Evolutionary conservation across 2,888 invertebrate species (phyloP), one percentile per base, ranked within the genome.

Genomic region (Folsomia candida): DNA sequence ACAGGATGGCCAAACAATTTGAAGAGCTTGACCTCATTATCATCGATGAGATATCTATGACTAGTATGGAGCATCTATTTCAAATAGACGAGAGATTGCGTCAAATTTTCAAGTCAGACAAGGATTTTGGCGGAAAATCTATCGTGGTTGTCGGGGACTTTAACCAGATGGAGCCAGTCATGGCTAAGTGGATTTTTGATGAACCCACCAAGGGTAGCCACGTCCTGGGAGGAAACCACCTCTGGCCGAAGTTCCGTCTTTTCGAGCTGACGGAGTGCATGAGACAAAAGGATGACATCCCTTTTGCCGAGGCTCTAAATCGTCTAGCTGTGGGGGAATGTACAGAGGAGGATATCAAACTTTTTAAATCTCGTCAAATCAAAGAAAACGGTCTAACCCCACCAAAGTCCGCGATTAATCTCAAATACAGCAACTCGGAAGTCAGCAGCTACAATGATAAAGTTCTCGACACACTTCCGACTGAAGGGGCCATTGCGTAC

Each of bases 1-100:
- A 61, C 37, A 54, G 57, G 0, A 22, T 75, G 1, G 1, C 65
- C 14, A 9, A 20, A 11, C 60, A 51, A 3, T 26, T 69, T 1
- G 20, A 37, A 20, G 28, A 54, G 20, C 14, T 64, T 1, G 61
- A 75, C 26, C 51, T 77, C 6, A 22, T 74, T 14, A 73, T 76
- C 14, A 75, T 76, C 1, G 76, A 76, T 51, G 74, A 76, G 68
- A 67, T 76, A n/a, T 70, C 70, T 1, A 77, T 77, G 73, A 64
- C 64, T 11, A 54, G 67, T 14, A 2, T 14, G 1, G 26, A 37
- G 22, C 22, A 47, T 27, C 51, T 77, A 0, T 26, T 27, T 2
- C n/a, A 64, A 18, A 68, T 77, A 26, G 64, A 72, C n/a, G n/a
- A 20, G 6, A n/a, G 75, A 22, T 37, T 75, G 2, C 25, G 29